Evolutionary conservation across 2,888 invertebrate genomes (phyloP), one percentile per base, ranked within the genome.

Genomic region (Incurvaria masculella): DNA sequence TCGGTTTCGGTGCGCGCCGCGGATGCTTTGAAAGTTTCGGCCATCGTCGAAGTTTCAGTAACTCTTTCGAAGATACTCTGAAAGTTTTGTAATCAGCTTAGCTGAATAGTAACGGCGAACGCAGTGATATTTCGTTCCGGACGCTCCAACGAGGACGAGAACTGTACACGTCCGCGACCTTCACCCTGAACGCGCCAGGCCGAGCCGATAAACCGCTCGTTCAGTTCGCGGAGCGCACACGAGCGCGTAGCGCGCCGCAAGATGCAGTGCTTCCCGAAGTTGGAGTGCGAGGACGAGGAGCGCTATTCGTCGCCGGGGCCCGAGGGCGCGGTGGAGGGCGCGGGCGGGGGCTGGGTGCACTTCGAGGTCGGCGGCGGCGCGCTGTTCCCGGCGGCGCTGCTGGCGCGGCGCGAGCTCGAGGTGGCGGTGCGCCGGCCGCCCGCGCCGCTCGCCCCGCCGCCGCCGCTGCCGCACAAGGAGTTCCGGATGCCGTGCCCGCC

Each of bases 391-490:
- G 21, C 19, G 44, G 49, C 51, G 46, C 55, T 52, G 53, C 57
- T 51, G 51, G 27, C 49, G 44, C 48, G 33, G 11, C 33, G 33
- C 46, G 64, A 61, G 44, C 74, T 71, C 56, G 72, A 75, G 56
- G 55, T 61, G 53, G 73, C 71, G 66, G 59, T 70, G 66, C 56
- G 61, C 63, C 68, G 49, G 65, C 49, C 45, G 63, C 51, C 62
- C 58, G 55, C 61, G 72, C 53, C 65, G 72, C 40, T 40, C 54
- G 62, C 74, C 62, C 78, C 78, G 64, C 61, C 76, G 62, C 69
- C 72, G 56, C 81, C 66, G 61, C 80, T 66, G 49, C 81, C 69
- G 52, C 73, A 71, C 58, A 76, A 72, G 65, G 78, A 75, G 70
- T 72, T 75, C 62, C 69, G 74, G 40, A 70, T 75, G 51, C 74